phyloP scores from a whole-genome alignment of 2,797 vertebrate species.

The Acropternis orthonyx region DNA sequence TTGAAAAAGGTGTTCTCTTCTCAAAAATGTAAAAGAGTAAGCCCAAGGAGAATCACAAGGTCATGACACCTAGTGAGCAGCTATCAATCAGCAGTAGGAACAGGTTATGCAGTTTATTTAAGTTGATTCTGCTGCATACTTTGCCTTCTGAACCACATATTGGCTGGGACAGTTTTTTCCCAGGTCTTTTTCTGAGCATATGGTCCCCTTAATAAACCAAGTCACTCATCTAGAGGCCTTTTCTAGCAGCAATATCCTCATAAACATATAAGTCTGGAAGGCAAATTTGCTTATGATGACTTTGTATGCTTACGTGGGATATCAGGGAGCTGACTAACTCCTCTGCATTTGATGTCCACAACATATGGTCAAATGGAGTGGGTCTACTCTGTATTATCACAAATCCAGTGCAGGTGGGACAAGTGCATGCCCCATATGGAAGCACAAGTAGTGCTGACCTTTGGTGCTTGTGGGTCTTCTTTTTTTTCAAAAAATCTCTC shows the following conservation, averaged over 20 bases:
- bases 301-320: not conserved
- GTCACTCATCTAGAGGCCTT: not conserved
- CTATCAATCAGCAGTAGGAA: not conserved
- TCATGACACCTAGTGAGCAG: not conserved
- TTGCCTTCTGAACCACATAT: not conserved
- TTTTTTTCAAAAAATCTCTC: not conserved
- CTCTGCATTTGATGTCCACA: not conserved
- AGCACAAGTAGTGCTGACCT: not conserved
- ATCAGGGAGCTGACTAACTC: not conserved
- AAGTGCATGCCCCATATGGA: rapidly evolving
- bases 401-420: not conserved
- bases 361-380: not conserved
- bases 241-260: not conserved
- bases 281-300: not conserved
- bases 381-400: not conserved
- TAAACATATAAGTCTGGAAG: not conserved
- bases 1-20: not conserved
- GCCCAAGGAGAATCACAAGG: not conserved
- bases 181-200: not conserved
- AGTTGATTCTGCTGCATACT: not conserved
- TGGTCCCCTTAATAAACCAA: not conserved
- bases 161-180: not conserved
- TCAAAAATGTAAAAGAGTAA: not conserved
- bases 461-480: not conserved
- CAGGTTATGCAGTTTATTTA: not conserved